These are phyloP conservation scores for Remorina albescens DNA, from an alignment of 2,797 vertebrate species.

Conservation along the genomic window DNA sequence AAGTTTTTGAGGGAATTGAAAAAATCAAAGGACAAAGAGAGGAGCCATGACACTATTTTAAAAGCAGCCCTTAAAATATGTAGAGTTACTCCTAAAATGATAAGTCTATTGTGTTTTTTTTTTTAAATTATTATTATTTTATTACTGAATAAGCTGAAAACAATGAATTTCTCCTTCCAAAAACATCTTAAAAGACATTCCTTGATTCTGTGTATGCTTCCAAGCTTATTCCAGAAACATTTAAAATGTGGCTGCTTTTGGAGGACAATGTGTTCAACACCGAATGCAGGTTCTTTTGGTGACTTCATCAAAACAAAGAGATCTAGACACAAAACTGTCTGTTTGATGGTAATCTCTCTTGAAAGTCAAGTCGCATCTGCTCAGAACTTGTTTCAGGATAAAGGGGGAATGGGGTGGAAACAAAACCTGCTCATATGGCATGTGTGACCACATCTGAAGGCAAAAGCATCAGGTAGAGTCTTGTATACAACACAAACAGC, in stretches of 20 bases:
- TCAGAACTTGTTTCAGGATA: not conserved
- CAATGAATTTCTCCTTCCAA: not conserved
- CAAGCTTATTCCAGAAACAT: not conserved
- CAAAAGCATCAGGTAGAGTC: no score
- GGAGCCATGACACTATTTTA: slow-evolving; percentile 21
- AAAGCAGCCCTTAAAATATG: slow-evolving; percentile 52
- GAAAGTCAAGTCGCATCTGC: not conserved
- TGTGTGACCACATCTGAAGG: no score
- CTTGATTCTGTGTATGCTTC: not conserved
- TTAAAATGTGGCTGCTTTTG: not conserved
- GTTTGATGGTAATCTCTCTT: no score
- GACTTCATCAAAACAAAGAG: not conserved
- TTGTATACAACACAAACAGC: no score
- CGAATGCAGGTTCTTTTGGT: not conserved
- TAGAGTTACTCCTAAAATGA: slow-evolving; percentile 27
- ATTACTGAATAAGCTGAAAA: slow-evolving; percentile 14
- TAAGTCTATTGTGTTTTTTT: not conserved
- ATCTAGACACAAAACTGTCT: not conserved
- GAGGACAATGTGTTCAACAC: not conserved
- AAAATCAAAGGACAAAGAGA: slow-evolving; percentile 23
- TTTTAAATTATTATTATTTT: slow-evolving; percentile 37
- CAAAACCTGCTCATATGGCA: not conserved
- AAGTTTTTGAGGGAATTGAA: slow-evolving; percentile 35
- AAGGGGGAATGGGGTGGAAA: not conserved
- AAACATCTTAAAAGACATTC: not conserved